Percentiles rank a stretch among this genome's conserved stretches.
Conservation (phyloP, 2,797 vertebrate species). For the Heteromormyrus szaboi region DNA sequence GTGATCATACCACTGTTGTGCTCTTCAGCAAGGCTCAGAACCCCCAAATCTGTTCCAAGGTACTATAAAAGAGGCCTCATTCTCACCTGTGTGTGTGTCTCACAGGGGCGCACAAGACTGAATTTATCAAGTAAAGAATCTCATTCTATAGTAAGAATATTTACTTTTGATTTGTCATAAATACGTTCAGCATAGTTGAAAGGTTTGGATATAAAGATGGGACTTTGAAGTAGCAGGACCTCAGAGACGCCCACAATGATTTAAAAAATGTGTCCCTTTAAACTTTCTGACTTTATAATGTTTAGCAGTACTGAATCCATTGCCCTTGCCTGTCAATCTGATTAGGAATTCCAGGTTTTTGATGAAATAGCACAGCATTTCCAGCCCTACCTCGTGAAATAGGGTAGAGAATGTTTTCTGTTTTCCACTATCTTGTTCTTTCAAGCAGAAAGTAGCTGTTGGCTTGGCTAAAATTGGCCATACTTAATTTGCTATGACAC, state of each 20-base stretch:
- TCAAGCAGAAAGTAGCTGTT: conserved; percentile 43
- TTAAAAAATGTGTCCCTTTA: neutral
- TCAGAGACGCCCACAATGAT: neutral
- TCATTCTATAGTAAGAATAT: neutral
- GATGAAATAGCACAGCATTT: neutral
- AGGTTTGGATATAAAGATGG: neutral
- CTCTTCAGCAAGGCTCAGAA: neutral
- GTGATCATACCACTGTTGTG: neutral
- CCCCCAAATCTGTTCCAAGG: neutral
- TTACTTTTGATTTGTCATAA: neutral
- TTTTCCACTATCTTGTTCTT: conserved; percentile 25
- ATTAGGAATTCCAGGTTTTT: conserved; percentile 5
- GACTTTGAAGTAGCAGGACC: neutral
- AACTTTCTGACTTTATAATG: neutral
- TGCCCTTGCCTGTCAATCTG: conserved; percentile 2
- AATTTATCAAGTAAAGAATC: neutral
- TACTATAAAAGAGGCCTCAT: neutral
- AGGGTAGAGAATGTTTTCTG: neutral
- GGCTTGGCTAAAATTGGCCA: conserved; percentile 44
- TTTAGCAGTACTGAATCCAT: neutral
- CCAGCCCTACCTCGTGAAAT: conserved; percentile 4
- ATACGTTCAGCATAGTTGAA: neutral
- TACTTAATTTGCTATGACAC: conserved; percentile 44
- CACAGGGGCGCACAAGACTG: neutral
- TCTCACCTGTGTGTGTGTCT: neutral